Evolutionary conservation across 2,797 vertebrate species (phyloP).

Genomic region (Coregonus ussuriensis): DNA sequence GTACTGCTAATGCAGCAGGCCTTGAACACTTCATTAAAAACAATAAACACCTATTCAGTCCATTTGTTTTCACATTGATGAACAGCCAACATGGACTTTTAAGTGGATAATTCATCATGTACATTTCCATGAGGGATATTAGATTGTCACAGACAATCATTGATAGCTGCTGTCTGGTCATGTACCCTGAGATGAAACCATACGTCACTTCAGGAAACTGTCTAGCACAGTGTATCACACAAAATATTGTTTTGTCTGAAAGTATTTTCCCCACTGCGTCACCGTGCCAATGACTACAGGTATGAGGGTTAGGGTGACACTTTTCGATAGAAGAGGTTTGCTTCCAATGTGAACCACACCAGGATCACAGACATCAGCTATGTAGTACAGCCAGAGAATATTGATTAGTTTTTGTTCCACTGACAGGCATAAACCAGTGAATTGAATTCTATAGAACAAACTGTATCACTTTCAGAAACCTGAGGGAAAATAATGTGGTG

Average conservation of each 20-base stretch:
- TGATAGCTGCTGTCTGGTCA: background rate
- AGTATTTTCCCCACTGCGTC: constrained; percentile 3
- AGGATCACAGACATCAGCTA: background rate
- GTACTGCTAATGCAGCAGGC: background rate
- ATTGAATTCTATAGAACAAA: constrained; percentile 3
- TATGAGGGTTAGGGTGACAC: background rate
- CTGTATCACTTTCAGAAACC: constrained; percentile 13
- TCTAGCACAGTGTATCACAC: constrained; percentile 29
- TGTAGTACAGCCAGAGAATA: background rate
- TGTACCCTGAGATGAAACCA: constrained; percentile 35
- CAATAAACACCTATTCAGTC: background rate
- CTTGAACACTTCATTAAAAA: background rate
- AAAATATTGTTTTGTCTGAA: constrained; percentile 37
- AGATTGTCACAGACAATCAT: background rate
- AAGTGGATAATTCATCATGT: background rate
- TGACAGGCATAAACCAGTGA: background rate
- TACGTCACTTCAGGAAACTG: constrained; percentile 14
- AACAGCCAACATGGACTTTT: background rate
- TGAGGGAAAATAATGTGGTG: constrained; percentile 38
- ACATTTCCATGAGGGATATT: background rate
- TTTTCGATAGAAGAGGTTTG: background rate
- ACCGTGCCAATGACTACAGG: background rate
- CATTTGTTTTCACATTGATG: background rate
- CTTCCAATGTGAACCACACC: background rate
- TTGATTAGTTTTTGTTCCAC: background rate